A percentile compares a stretch with the other conserved stretches of the same genome.
These are phyloP conservation scores for Tamandua tetradactyla DNA, from an alignment of 2,797 vertebrate genomes.

Conservation along the genomic window DNA sequence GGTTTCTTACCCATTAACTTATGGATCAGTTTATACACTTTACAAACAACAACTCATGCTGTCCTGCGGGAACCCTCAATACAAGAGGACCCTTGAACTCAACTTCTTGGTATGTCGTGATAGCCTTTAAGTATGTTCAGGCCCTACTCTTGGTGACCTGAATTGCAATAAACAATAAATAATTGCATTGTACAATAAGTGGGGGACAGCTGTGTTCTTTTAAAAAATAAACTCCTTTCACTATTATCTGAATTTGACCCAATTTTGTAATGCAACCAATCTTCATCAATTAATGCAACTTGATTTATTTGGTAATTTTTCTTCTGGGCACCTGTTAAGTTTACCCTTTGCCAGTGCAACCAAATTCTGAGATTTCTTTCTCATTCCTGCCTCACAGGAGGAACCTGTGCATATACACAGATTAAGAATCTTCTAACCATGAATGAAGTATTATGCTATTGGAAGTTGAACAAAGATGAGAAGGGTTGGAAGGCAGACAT, in stretches of 20 bases:
- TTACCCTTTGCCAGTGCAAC: neutral
- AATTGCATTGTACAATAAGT: neutral
- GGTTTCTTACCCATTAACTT: neutral
- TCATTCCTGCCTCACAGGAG: neutral
- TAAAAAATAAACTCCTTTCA: neutral
- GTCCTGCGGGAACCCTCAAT: neutral
- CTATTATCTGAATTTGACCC: neutral
- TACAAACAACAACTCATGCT: neutral
- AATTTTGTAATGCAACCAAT: neutral
- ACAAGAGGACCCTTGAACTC: neutral
- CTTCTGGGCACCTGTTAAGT: neutral
- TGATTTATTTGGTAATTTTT: constrained; percentile 23
- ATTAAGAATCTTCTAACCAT: neutral
- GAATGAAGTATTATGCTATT: neutral
- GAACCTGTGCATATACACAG: neutral
- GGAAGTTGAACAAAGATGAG: neutral
- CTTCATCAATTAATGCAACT: neutral
- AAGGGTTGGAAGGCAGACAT: neutral
- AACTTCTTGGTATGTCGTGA: neutral
- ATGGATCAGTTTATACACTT: neutral
- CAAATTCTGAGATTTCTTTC: constrained; percentile 20
- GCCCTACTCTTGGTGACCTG: neutral
- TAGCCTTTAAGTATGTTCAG: neutral
- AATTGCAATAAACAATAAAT: neutral
- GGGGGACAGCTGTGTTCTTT: neutral